Base-by-base conservation (phyloP, 2,888 invertebrate species). In the Leptinotarsa tumamoca region DNA sequence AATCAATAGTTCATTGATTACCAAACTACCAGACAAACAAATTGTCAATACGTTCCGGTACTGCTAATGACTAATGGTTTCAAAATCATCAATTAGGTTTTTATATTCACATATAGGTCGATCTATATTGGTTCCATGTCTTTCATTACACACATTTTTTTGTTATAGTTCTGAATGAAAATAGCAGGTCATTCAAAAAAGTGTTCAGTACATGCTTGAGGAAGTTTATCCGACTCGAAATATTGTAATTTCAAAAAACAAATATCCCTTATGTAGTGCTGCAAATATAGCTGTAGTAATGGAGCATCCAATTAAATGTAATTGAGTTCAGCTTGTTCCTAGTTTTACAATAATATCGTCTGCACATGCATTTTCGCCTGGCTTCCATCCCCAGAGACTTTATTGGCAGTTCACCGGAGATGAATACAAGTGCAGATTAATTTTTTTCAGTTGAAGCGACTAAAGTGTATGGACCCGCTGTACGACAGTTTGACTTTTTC, bases 281-380 rank as follows among this genome's bases (percentile, higher is more conserved):
- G 69, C 43, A 56, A 69, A 69, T 58, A 58, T 58, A 27, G 66
- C 71, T 14, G 58, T 54, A 21, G 68, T 68, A 67, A 73, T 68
- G 70, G 70, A 73, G 69, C 58, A 74, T n/a, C 52, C 77, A 77
- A 74, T 77, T 74, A 77, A 77, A 74, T 72, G 72, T 77, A 77
- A 77, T 74, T 63, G 77, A 77, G 77, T 77, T 68, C 72, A 77
- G 68, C 74, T 76, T 74, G 74, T 71, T 69, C 43, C 27, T 58
- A 33, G 69, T 58, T 69, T 54, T 23, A 76, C 76, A 74, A 69
- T 68, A 76, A 71, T 77, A 74, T 67, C 72, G 66, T 74, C 71
- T 74, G 77, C 77, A 77, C 74, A 68, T 67, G 74, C 72, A 77
- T 66, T 74, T 74, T 69, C 67, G 71, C 76, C 68, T 52, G 73